A percentile compares a stretch with the other conserved stretches of the same genome.
Evolutionary conservation across 2,113 vertebrate genomes (phyloP).

Genomic region (Saccopteryx leptura): DNA sequence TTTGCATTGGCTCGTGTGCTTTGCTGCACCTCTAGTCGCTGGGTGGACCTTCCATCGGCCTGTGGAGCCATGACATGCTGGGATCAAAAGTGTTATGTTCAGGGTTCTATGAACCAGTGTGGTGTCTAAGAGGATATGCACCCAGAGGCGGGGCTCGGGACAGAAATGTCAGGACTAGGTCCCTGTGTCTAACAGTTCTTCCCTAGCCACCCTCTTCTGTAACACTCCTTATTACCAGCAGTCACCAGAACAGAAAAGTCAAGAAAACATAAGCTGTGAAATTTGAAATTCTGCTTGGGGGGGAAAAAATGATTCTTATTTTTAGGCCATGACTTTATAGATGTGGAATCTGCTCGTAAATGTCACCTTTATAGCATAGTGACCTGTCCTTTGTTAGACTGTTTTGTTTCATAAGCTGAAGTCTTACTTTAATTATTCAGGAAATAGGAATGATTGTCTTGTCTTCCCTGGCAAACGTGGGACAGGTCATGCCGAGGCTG

Average conservation of each 20-base stretch:
- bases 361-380: constrained; percentile 39
- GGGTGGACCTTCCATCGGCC: neutral
- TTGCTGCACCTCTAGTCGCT: neutral
- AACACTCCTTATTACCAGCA: constrained; percentile 25
- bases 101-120: constrained; percentile 44
- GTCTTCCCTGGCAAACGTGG: neutral
- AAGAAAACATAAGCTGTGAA: constrained; percentile 18
- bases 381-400: constrained; percentile 60
- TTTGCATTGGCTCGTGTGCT: neutral
- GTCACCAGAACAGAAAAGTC: constrained; percentile 6
- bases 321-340: constrained; percentile 28
- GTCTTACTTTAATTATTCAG: constrained; percentile 64
- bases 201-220: neutral
- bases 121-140: constrained; percentile 14
- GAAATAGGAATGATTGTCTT: neutral
- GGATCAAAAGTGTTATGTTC: constrained; percentile 63
- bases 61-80: neutral
- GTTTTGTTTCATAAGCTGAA: constrained; percentile 63
- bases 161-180: constrained; percentile 66
- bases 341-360: constrained; percentile 56
- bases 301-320: neutral
- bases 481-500: neutral
- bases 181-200: neutral
- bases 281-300: constrained; percentile 59
- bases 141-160: constrained; percentile 45